A percentile compares a stretch with the other conserved stretches of the same genome.
phyloP scores from a whole-genome alignment of 2,888 invertebrate species.

The Lissocephala sabroskyi region DNA sequence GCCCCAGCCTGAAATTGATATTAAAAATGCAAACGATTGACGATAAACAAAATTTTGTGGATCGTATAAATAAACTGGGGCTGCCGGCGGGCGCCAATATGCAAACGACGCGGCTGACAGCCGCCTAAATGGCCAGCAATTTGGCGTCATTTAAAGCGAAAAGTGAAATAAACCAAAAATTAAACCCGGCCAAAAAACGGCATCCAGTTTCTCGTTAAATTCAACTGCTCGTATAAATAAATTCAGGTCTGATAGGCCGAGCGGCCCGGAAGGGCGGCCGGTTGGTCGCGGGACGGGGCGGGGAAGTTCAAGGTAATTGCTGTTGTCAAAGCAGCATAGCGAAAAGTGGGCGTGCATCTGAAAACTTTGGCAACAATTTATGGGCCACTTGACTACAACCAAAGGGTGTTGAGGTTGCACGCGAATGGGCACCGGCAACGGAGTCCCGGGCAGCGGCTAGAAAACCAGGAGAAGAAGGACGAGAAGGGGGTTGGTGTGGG shows the following conservation, averaged over 20 bases:
- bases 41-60: conserved; percentile 50
- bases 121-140: conserved; percentile 51
- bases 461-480: neutral
- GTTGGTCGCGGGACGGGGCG: neutral
- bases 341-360: conserved; percentile 52
- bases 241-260: conserved; percentile 36
- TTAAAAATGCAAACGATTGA: conserved; percentile 59
- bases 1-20: conserved; percentile 42
- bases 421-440: conserved; percentile 43
- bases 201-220: neutral
- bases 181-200: conserved; percentile 27
- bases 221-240: conserved; percentile 41
- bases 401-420: conserved; percentile 65
- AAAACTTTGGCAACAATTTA: conserved; percentile 63
- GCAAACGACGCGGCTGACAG: conserved; percentile 22
- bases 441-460: neutral
- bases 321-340: conserved; percentile 60
- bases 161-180: conserved; percentile 52
- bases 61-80: conserved; percentile 27
- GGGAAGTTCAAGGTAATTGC: conserved; percentile 64
- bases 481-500: conserved; percentile 6
- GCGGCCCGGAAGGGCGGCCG: conserved; percentile 1
- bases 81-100: conserved; percentile 24
- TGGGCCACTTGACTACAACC: conserved; percentile 64
- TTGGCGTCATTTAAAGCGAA: conserved; percentile 58